Conservation (phyloP, 2,888 invertebrate species). For the Troides aeacus region DNA sequence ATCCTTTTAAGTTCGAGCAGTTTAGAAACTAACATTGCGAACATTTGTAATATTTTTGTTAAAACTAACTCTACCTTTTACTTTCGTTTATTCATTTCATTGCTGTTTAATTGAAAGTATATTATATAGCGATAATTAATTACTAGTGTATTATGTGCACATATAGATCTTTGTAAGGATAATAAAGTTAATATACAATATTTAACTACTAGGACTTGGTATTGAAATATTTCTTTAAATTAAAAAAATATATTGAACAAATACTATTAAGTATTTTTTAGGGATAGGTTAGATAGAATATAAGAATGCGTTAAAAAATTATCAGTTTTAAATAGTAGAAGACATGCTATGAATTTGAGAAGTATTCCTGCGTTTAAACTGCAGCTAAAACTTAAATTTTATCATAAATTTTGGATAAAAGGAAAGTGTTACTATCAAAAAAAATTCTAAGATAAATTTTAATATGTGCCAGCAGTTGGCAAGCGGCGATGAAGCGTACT, state of each 20-base stretch:
- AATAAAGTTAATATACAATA: too few relatives aligned
- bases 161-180: too few relatives aligned
- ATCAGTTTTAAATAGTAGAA: too few relatives aligned
- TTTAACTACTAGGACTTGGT: too few relatives aligned
- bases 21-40: slow-evolving; percentile 11
- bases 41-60: slow-evolving; percentile 4
- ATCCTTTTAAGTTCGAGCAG: slow-evolving; percentile 13
- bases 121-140: not conserved
- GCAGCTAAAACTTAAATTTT: not conserved
- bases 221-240: too few relatives aligned
- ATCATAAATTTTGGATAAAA: not conserved
- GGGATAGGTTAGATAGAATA: too few relatives aligned
- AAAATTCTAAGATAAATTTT: slow-evolving; percentile 2
- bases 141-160: not conserved
- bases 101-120: not conserved
- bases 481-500: slow-evolving; percentile 2
- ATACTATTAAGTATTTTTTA: too few relatives aligned
- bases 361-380: not conserved
- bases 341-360: not conserved
- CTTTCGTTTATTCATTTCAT: not conserved
- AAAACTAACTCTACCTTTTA: not conserved
- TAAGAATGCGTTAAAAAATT: too few relatives aligned
- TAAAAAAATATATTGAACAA: too few relatives aligned
- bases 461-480: slow-evolving; percentile 5
- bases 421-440: not conserved